Evolutionary conservation across 2,888 invertebrate genomes (phyloP).

Genomic region (Flabesymbios commensalis): DNA sequence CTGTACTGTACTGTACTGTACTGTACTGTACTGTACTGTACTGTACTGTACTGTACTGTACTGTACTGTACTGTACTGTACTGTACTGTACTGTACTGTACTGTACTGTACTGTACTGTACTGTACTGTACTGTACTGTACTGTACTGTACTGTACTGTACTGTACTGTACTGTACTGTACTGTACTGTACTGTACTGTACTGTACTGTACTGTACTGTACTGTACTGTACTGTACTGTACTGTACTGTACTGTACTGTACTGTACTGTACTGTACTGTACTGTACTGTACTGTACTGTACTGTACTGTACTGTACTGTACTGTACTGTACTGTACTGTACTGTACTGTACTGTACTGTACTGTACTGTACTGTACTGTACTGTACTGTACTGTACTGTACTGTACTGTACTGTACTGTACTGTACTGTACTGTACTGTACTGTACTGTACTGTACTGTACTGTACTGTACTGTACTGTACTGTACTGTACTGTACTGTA

Average conservation of each 20-base stretch:
- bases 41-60: slow-evolving; percentile 2
- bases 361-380: background rate
- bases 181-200: background rate
- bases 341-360: background rate
- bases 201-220: slow-evolving; percentile 1
- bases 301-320: background rate
- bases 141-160: slow-evolving; percentile 3
- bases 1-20: slow-evolving; percentile 11
- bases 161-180: background rate
- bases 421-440: background rate
- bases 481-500: background rate
- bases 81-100: background rate
- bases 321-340: background rate
- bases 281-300: background rate
- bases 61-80: slow-evolving; percentile 1
- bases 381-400: background rate
- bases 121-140: slow-evolving; percentile 1
- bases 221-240: slow-evolving; percentile 11
- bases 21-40: slow-evolving; percentile 5
- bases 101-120: background rate
- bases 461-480: background rate
- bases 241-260: slow-evolving; percentile 7
- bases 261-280: background rate
- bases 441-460: background rate
- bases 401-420: background rate